Base-by-base conservation (phyloP, 2,888 invertebrate species). In the Halictus quadricinctus region DNA sequence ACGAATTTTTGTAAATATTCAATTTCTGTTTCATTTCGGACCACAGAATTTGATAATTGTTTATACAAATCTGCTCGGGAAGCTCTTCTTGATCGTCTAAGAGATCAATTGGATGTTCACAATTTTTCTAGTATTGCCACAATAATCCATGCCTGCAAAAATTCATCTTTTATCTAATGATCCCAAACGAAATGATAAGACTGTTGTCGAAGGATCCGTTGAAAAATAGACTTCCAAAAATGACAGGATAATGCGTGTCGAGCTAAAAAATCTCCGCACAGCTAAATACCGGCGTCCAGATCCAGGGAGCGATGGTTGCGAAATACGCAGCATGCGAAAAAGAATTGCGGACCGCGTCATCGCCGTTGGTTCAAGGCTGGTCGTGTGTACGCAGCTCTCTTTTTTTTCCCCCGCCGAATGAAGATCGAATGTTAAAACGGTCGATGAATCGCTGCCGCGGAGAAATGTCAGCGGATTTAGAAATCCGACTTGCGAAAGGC, bases 331-430 rank as follows among this genome's bases (percentile, higher is more conserved):
- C 10, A 54, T 54, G 54, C 54, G 54, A 54, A 21, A 66, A 80
- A 76, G 54, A 75, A 76, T 72, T 29, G 36, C 43, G 46, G 43
- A 72, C 36, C 54, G 72, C 48, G 70, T 70, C 48, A 75, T 60
- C 36, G 46, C 54, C 18, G 60, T 60, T 43, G 66, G 72, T 80
- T 80, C 80, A 80, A 73, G 76, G 76, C 76, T 83, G 73, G 41
- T 15, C 46, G 50, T 10, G 21, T 66, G 21, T 83, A 64, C 41
- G 69, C 58, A 80, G 29, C 29, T 64, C 43, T 50, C n/a, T 25
- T 46, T 66, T 72, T 73, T 69, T 54, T 43, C 8, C 58, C 60
- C 60, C 18, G 58, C 70, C 58, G 36, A 76, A 72, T 25, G n/a
- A 12, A 4, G 43, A 25, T 48, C 46, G 48, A 72, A 84, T 77